A percentile compares a stretch with the other conserved stretches of the same genome.
Conservation (phyloP, 2,113 vertebrate genomes). For the Halcyon malimbica region DNA sequence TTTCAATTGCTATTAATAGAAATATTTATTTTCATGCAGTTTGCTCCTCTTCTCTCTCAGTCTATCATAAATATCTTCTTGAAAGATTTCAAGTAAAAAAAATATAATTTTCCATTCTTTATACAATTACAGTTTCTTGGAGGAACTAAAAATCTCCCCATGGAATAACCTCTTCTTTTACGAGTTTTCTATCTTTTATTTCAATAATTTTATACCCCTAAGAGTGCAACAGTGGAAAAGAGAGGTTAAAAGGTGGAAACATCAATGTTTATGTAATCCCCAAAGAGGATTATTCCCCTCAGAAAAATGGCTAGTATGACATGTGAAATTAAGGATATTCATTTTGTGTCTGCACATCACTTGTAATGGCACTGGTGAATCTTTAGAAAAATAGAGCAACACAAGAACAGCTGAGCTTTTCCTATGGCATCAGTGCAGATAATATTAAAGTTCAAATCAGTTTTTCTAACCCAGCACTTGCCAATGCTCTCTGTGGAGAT, state of each 20-base stretch:
- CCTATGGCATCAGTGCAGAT: background rate
- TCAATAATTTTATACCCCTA: constrained; percentile 2
- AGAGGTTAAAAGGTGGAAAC: constrained; percentile 60
- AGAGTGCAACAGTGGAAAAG: constrained; percentile 1
- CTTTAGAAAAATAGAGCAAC: constrained; percentile 39
- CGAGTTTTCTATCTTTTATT: constrained; percentile 3
- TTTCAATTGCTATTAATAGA: background rate
- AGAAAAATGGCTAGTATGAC: constrained; percentile 25
- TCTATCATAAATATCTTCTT: background rate
- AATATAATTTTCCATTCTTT: background rate
- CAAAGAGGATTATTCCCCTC: constrained; percentile 40
- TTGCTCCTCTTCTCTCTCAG: background rate
- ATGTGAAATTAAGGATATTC: constrained; percentile 60
- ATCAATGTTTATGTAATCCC: constrained; percentile 49
- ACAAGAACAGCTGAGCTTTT: background rate
- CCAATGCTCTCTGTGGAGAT: background rate
- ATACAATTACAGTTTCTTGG: background rate
- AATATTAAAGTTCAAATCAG: background rate
- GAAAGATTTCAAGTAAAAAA: background rate
- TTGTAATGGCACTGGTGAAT: constrained; percentile 15
- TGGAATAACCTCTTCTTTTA: background rate
- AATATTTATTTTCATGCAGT: background rate
- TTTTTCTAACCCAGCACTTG: background rate
- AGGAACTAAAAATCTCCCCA: background rate
- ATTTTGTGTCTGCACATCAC: constrained; percentile 19